Evolutionary conservation across 2,888 invertebrate genomes (phyloP).

Genomic region (Folsomia manolachei): DNA sequence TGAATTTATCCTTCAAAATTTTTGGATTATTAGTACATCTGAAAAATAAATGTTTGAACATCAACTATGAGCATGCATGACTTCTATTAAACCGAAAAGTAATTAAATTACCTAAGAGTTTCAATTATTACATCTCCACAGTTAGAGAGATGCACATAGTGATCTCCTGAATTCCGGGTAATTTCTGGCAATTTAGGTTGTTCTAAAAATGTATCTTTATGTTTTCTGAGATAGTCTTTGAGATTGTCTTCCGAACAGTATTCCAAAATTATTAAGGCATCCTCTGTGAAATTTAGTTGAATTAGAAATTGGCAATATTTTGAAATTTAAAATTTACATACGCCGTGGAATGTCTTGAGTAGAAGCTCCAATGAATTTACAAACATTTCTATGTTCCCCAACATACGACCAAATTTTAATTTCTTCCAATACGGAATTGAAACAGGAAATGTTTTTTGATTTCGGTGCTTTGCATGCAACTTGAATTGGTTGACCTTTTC

Average conservation of each 20-base stretch:
- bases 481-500: neutral
- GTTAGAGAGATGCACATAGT: neutral
- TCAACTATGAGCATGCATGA: neutral
- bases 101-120: neutral
- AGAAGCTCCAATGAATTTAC: conserved; percentile 17
- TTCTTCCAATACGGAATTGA: conserved; percentile 15
- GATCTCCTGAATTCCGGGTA: neutral
- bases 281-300: conserved; percentile 3
- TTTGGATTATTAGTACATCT: too few species aligned
- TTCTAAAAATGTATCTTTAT: conserved; percentile 12
- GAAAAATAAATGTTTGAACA: too few species aligned
- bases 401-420: conserved; percentile 20
- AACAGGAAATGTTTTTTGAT: neutral
- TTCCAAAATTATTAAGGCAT: conserved; percentile 18
- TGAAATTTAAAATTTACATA: too few species aligned
- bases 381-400: conserved; percentile 18
- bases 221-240: conserved; percentile 4
- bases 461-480: conserved; percentile 17
- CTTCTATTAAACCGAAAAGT: neutral
- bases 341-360: conserved; percentile 13
- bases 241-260: conserved; percentile 8
- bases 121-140: neutral
- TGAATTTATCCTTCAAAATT: conserved; percentile 7
- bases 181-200: neutral
- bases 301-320: too few species aligned